Evolutionary conservation across 2,113 vertebrate species (phyloP).

Genomic region (Tragelaphus strepsiceros): DNA sequence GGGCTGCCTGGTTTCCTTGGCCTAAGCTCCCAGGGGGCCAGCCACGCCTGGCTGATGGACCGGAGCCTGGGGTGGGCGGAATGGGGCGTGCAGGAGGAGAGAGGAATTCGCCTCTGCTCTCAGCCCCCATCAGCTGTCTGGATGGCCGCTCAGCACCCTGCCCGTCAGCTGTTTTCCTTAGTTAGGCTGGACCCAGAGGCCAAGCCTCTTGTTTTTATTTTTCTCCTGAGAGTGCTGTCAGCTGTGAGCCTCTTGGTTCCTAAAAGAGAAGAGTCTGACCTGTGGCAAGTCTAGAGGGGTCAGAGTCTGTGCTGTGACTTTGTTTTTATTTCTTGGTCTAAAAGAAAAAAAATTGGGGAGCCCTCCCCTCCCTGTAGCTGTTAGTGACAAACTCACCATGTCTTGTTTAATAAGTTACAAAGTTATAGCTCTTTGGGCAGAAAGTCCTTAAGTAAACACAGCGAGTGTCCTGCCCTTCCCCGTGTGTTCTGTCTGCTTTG

Average conservation of each 20-base stretch:
- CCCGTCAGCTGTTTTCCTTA: conserved; percentile 67
- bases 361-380: neutral
- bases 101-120: conserved; percentile 62
- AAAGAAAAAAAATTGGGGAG: neutral
- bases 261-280: neutral
- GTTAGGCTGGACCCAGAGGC: conserved; percentile 33
- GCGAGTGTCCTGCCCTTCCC: neutral
- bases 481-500: neutral
- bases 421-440: conserved; percentile 53
- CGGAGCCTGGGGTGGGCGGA: neutral
- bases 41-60: conserved; percentile 29
- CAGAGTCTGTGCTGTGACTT: neutral
- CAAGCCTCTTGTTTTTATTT: conserved; percentile 62
- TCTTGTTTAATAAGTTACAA: conserved; percentile 60
- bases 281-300: neutral
- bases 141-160: conserved; percentile 35
- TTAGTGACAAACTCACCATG: conserved; percentile 20
- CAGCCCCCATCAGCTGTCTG: conserved; percentile 64
- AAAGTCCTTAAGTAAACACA: conserved; percentile 28
- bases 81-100: conserved; percentile 23
- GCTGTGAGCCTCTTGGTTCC: neutral
- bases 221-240: conserved; percentile 32
- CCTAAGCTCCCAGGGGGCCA: conserved; percentile 40
- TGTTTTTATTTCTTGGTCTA: neutral
- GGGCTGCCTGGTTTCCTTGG: neutral